Evolutionary conservation across 2,888 invertebrate species (phyloP).

Genomic region (Periphyllus acericola): DNA sequence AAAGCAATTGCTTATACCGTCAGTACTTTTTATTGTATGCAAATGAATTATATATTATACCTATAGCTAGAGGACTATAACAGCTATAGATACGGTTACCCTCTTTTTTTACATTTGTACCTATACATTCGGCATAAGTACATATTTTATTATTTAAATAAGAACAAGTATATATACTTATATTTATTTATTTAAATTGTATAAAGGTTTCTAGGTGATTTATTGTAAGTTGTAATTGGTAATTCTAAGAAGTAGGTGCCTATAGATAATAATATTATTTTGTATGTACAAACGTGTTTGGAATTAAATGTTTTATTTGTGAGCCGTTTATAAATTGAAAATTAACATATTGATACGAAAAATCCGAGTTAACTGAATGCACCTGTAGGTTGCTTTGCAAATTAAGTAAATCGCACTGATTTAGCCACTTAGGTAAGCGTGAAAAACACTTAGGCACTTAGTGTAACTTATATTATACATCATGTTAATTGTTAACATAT

Average conservation of each 20-base stretch:
- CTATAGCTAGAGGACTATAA: not conserved
- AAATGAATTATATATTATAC: constrained; percentile 25
- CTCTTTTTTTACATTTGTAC: not conserved
- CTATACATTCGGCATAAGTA: not conserved
- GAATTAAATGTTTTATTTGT: constrained; percentile 33
- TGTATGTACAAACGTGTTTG: constrained; percentile 16
- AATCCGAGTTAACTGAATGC: not conserved
- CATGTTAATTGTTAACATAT: too few species aligned
- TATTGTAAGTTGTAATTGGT: constrained; percentile 21
- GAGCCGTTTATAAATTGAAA: constrained; percentile 37
- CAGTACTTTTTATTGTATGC: constrained; percentile 43
- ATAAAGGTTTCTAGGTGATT: not conserved
- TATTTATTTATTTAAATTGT: constrained; percentile 29
- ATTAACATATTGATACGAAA: constrained; percentile 49
- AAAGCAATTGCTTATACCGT: constrained; percentile 13
- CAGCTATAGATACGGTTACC: constrained; percentile 35
- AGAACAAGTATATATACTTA: not conserved
- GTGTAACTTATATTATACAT: too few species aligned
- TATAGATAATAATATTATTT: constrained; percentile 39
- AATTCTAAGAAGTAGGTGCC: constrained; percentile 17
- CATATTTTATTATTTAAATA: constrained; percentile 18
- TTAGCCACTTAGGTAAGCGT: not conserved
- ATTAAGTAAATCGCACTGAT: not conserved
- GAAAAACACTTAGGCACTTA: not conserved
- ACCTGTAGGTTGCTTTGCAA: not conserved